Base-by-base conservation (phyloP, 2,888 invertebrate genomes). In the Euplagia quadripunctaria region DNA sequence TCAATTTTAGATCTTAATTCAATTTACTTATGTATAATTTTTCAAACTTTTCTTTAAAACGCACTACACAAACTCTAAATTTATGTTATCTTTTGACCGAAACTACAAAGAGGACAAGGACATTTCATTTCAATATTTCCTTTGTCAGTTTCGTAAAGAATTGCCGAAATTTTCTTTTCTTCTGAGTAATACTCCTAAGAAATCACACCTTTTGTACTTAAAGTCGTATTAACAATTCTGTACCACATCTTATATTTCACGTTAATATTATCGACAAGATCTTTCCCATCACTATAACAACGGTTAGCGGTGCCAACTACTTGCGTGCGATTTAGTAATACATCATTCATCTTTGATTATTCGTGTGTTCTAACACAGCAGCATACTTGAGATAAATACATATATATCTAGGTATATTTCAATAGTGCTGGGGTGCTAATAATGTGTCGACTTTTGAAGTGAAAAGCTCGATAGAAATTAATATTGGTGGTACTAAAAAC, bases 271-370 rank as follows among this genome's bases (percentile, higher is more conserved):
- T 69, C 63, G 69, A 69, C 43, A 69, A 42, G 31, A 52, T 52
- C 11, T 41, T 78, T 76, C 52, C 66, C 79, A 73, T 66, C 64
- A 65, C 74, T 80, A 73, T 42, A 20, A 46, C 77, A 76, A 74
- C 74, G 68, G 81, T 80, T 71, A 68, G 78, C 79, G 80, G 74
- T 73, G 76, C 73, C 72, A 75, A 64, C 64, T 77, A 64, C 64
- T 77, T 74, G 73, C 49, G 68, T 76, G 71, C 68, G 67, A 78
- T 82, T 84, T 77, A 74, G 65, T 61, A 68, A 64, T 72, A 31
- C 31, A 31, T 31, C 78, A 82, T 76, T 80, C 77, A 67, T 69
- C 77, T 75, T 70, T 72, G 73, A 68, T 70, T 69, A 55, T 64
- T 42, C 41, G 67, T 64, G 16, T 66, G 66, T 66, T 51, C 5